Evolutionary conservation across 92 coral and sea anemone genomes (phyloP), one percentile per base, ranked within the genome.

Genomic region (Porites rus): DNA sequence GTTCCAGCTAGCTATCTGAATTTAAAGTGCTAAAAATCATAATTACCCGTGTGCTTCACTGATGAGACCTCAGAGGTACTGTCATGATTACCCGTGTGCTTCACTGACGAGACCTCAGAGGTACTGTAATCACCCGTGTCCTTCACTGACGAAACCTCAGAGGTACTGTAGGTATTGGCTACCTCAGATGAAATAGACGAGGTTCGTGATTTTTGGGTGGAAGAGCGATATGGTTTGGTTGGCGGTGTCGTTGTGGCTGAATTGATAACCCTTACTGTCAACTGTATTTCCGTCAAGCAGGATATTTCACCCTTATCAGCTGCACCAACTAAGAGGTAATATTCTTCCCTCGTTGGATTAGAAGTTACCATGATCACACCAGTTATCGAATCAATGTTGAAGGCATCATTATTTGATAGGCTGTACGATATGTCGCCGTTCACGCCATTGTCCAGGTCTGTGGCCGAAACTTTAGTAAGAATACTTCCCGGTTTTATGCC

Each of bases 371-470:
- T 81, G 17, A 93, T 22, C 17, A 20, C 53, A 10, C 93, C 96
- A 66, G 71, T 82, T 16, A 66, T 66, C 3, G 77, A 80, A 60
- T 87, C 93, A 20, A 93, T 91, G n/a, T 71, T 67, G 78, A 93
- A 90, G n/a, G 43, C 80, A 3, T 52, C 51, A 4, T 75, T 53
- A 54, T 74, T 21, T 16, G 69, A 65, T 64, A 93, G 56, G 81
- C 62, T 24, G 20, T 86, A 93, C 18, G 81, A 28, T 69, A 93
- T 80, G 4, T 78, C 84, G 43, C 96, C 81, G 84, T 93, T 87
- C 58, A 28, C 22, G 31, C 88, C 93, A 79, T 89, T 90, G 80
- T 93, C 96, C 53, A 46, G 62, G 69, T 93, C 96, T 19, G 66
- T 59, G 31, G 96, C 96, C 25, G 65, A 53, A 22, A 90, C 82